phyloP scores from a whole-genome alignment of 2,113 vertebrate species.

The Clarias batrachus region DNA sequence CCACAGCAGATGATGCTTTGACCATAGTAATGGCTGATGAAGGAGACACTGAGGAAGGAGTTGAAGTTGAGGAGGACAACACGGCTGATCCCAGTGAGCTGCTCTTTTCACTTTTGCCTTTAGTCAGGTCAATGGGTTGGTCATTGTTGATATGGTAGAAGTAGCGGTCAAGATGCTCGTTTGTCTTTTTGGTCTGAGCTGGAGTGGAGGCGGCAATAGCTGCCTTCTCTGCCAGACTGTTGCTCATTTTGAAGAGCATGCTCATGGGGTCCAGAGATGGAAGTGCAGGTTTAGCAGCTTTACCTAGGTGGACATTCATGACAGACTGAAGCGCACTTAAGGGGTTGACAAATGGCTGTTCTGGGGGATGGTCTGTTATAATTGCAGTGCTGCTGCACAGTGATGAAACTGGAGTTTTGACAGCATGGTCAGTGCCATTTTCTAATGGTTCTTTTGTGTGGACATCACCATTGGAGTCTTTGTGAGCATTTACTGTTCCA shows the following conservation, averaged over 20 bases:
- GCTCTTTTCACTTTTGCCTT: conserved; percentile 91
- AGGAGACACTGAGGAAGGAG: conserved; percentile 88
- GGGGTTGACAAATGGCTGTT: conserved; percentile 97
- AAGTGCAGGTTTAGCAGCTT: conserved; percentile 94
- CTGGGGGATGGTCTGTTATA: conserved; percentile 95
- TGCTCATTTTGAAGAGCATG: conserved; percentile 99
- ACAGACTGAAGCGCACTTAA: conserved; percentile 97
- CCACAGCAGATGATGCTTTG: conserved; percentile 91
- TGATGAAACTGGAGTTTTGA: conserved; percentile 73
- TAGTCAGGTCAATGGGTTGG: conserved; percentile 98
- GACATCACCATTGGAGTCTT: conserved; percentile 78
- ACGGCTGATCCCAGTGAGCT: conserved; percentile 86
- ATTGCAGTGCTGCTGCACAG: conserved; percentile 91
- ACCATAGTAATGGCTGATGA: conserved; percentile 87
- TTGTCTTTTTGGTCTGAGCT: conserved; percentile 86
- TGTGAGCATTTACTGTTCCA: conserved; percentile 68
- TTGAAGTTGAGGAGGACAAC: conserved; percentile 86
- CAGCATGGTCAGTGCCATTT: conserved; percentile 81
- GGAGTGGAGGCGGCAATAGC: conserved; percentile 87
- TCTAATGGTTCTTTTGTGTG: conserved; percentile 78
- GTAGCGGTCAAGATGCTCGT: conserved; percentile 92
- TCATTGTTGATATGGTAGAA: conserved; percentile 95
- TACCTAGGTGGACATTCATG: conserved; percentile 98
- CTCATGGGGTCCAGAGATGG: conserved; percentile 97
- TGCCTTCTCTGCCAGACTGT: conserved; percentile 95